Conservation (phyloP, 2,888 invertebrate species). For the Ferdinandea cuprea region DNA sequence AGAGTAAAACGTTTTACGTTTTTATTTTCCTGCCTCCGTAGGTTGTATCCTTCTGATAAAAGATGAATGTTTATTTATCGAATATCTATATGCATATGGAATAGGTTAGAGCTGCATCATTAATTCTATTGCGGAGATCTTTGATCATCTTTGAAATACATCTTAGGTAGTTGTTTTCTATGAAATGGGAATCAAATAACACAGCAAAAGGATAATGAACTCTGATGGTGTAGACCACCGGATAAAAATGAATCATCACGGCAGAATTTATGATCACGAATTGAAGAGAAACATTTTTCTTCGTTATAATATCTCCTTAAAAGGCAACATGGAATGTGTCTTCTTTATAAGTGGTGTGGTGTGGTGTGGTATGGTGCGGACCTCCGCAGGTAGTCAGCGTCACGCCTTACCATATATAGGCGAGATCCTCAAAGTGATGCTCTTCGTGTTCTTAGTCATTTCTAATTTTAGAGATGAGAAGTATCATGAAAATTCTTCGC, state of each 20-base stretch:
- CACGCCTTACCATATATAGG: conserved; percentile 7
- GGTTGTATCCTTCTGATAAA: conserved; percentile 18
- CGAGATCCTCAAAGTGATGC: conserved; percentile 38
- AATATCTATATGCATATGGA: conserved; percentile 21
- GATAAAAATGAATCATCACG: conserved; percentile 60
- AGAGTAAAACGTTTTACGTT: conserved; percentile 17
- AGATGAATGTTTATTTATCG: conserved; percentile 59
- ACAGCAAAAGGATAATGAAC: conserved; percentile 50
- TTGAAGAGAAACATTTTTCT: conserved; percentile 37
- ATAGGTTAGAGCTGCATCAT: conserved; percentile 25
- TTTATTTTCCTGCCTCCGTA: neutral
- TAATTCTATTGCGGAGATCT: conserved; percentile 41
- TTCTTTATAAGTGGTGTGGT: neutral
- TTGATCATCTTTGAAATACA: conserved; percentile 35
- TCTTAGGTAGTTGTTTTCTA: conserved; percentile 9
- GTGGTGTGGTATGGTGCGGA: no score
- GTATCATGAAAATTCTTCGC: conserved; percentile 35
- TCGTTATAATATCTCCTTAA: conserved; percentile 38
- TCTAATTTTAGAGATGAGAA: conserved; percentile 47
- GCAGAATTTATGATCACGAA: conserved; percentile 56
- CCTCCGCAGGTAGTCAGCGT: conserved; percentile 49
- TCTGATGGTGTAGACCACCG: conserved; percentile 21
- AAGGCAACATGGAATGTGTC: conserved; percentile 52
- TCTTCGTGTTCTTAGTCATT: conserved; percentile 47
- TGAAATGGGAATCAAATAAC: conserved; percentile 30